Conservation (phyloP, 2,888 invertebrate genomes). For the Uropetala carovei region DNA sequence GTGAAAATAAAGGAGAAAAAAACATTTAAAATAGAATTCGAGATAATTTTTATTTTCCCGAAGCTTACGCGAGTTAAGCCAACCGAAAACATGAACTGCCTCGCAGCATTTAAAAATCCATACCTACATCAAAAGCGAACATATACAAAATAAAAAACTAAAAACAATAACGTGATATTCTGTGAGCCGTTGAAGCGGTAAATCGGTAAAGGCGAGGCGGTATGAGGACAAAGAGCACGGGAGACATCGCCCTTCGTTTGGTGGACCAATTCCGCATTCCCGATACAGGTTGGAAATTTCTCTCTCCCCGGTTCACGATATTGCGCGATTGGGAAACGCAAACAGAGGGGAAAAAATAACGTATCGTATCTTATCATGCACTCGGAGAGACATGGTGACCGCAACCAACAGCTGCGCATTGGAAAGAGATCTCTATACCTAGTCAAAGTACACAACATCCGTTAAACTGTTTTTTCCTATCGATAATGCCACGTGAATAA, state of each 20-base stretch:
- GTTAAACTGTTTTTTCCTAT: neutral
- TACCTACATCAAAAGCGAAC: too few species aligned
- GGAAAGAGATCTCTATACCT: neutral
- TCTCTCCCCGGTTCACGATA: neutral
- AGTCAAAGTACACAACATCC: neutral
- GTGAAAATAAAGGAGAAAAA: too few species aligned
- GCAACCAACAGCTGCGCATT: neutral
- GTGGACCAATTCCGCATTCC: too few species aligned
- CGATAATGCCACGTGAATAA: neutral
- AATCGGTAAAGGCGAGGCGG: neutral
- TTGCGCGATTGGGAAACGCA: conserved; percentile 11
- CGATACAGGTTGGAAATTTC: neutral
- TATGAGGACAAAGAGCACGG: neutral
- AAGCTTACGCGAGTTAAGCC: too few species aligned
- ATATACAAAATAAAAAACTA: neutral
- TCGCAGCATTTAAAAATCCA: too few species aligned
- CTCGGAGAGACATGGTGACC: neutral
- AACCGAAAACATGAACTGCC: too few species aligned
- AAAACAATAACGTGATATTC: too few species aligned
- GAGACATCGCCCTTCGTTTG: neutral
- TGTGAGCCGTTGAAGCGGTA: too few species aligned
- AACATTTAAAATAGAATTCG: too few species aligned
- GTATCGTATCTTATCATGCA: neutral
- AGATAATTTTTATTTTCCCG: too few species aligned
- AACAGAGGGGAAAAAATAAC: neutral